Evolutionary conservation across 2,113 vertebrate genomes (phyloP), one percentile per base, ranked within the genome.

Genomic region (Chroicocephalus ridibundus): DNA sequence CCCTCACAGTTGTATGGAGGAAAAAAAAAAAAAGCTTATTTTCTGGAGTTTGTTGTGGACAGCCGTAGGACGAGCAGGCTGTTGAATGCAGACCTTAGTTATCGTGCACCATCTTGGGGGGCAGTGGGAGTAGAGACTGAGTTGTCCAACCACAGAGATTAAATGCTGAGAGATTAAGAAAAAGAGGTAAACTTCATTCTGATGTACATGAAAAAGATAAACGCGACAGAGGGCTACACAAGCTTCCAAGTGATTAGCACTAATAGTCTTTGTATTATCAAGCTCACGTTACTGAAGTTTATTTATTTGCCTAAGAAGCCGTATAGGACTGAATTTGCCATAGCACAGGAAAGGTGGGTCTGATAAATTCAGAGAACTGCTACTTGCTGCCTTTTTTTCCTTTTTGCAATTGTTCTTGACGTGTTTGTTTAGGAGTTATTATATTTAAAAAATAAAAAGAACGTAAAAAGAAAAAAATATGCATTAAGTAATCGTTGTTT

Each of bases 401-500:
- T 31, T 76, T 47, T 36, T n/a, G 5, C 44, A 51, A 22, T 46
- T 58, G 16, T 18, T 79, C 8, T 70, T 66, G 42, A 54, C 1
- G 5, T 26, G 20, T 22, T 46, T 60, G n/a, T 32, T 55, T 40
- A 31, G 49, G 49, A 54, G 27, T 24, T 55, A 40, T 16, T 46
- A 34, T 7, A 72, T 54, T 49, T 19, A 19, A 19, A 47, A 47
- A 47, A 49, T 38, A 49, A 49, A 54, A 27, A 27, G 12, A 62
- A 75, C 62, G 9, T 60, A 22, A 49, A 81, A 89, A 55, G 38
- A 58, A 57, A 38, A 40, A 29, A 70, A 71, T 4, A 71, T 4
- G 4, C 14, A n/a, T 38, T 32, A n/a, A 2, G 0, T 42, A n/a
- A 38, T 38, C 32, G 5, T 22, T 60, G 2, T n/a, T 51, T 68